These are phyloP conservation scores for Lepidocyrtinus sp. DNA, from an alignment of 2,888 invertebrate species.

Conservation along the genomic window DNA sequence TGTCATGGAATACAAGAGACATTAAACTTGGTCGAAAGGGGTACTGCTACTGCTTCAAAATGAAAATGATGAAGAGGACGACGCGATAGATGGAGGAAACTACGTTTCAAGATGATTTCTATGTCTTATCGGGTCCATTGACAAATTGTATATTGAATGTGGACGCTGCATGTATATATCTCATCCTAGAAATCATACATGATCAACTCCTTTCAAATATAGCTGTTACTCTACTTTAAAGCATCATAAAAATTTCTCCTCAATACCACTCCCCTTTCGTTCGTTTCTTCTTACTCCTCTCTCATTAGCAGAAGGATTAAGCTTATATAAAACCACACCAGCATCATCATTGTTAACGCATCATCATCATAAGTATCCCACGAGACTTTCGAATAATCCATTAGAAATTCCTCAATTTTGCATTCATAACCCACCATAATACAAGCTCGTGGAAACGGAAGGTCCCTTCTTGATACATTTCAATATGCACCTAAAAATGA, in stretches of 20 bases:
- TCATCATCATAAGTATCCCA: neutral
- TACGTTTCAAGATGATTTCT: constrained; percentile 24
- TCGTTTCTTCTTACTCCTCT: neutral
- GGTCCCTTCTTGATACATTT: no score
- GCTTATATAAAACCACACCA: no score
- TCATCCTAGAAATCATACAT: constrained; percentile 33
- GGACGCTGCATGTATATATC: neutral
- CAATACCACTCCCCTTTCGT: neutral
- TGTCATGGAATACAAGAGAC: neutral
- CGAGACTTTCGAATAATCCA: neutral
- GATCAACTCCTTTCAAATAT: constrained; percentile 33
- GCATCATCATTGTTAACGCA: neutral
- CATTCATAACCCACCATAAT: neutral
- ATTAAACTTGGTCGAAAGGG: neutral
- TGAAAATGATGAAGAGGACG: neutral
- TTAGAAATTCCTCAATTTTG: neutral
- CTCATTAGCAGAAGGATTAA: neutral
- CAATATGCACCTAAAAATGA: no score
- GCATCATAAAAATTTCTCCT: constrained; percentile 21
- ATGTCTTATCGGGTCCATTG: constrained; percentile 8
- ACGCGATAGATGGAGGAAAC: constrained; percentile 19
- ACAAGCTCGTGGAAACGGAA: no score
- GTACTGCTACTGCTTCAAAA: neutral
- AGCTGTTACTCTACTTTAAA: constrained; percentile 25
- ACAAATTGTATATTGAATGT: neutral